Conservation (phyloP, 1,140 invertebrate species). For the Lepidurus couesii region DNA sequence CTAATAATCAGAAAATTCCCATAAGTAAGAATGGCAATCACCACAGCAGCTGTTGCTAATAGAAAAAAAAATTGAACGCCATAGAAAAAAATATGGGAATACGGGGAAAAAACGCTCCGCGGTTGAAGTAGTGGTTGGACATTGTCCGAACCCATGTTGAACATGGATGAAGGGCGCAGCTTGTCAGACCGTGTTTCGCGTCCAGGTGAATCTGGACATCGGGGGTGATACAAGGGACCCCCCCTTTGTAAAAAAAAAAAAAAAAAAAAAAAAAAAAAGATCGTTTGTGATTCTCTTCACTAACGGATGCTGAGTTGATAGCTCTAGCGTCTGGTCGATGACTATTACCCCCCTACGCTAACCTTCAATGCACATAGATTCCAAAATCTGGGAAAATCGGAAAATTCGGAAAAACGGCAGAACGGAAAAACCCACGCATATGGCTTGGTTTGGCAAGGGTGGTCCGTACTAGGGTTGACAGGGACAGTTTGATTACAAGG, state of each 20-base stretch:
- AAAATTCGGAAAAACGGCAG: too few species aligned
- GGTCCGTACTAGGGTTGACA: background rate
- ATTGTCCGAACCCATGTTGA: slow-evolving; percentile 1
- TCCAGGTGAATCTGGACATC: slow-evolving; percentile 18
- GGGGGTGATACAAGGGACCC: background rate
- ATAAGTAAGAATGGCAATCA: background rate
- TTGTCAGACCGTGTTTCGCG: background rate
- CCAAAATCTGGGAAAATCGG: background rate
- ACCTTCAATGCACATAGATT: background rate
- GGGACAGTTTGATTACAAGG: slow-evolving; percentile 21
- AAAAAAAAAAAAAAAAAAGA: background rate
- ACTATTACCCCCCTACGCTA: background rate
- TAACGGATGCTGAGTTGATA: slow-evolving; percentile 19
- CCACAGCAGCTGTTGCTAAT: background rate
- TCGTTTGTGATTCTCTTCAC: background rate
- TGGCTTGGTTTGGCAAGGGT: background rate
- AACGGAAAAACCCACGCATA: background rate
- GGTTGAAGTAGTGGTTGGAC: slow-evolving; percentile 13
- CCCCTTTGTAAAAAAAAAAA: too few species aligned
- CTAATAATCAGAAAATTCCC: background rate
- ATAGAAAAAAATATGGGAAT: background rate
- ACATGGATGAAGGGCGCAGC: slow-evolving; percentile 1
- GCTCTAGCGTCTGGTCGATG: slow-evolving; percentile 5
- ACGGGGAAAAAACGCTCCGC: background rate
- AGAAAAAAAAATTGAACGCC: background rate